Percentiles rank a stretch among this genome's conserved stretches.
Evolutionary conservation across 2,797 vertebrate genomes (phyloP).

Genomic region (Taenioides sp.): DNA sequence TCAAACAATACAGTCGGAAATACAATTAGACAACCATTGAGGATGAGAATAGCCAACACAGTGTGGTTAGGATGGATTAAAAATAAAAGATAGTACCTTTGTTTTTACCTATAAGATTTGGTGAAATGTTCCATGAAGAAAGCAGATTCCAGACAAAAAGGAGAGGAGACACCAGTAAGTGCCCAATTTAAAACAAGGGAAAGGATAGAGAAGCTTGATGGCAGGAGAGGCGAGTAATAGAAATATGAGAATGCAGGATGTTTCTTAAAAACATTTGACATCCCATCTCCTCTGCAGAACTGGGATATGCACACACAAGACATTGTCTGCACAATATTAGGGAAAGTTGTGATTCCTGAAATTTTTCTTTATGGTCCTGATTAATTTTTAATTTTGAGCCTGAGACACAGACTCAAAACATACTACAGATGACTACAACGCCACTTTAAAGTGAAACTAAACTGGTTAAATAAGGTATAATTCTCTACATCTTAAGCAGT

Average conservation of each 20-base stretch:
- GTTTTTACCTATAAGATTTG: slow-evolving; percentile 98
- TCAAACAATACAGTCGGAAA: slow-evolving; percentile 52
- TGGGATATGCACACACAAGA: slow-evolving; percentile 17
- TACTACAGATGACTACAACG: neutral
- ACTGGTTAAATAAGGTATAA: too few species aligned
- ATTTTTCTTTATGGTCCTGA: too few species aligned
- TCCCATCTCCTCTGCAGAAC: slow-evolving; percentile 42
- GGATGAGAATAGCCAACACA: slow-evolving; percentile 53
- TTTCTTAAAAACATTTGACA: slow-evolving; percentile 35
- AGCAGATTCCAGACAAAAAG: slow-evolving; percentile 92
- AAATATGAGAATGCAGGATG: slow-evolving; percentile 3
- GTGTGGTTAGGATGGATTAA: slow-evolving; percentile 42
- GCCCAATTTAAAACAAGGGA: slow-evolving; percentile 74
- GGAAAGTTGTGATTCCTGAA: neutral
- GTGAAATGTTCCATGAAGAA: slow-evolving; percentile 99
- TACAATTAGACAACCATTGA: slow-evolving; percentile 43
- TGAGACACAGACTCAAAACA: neutral
- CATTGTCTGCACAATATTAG: neutral
- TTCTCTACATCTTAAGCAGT: too few species aligned
- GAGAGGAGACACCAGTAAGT: slow-evolving; percentile 90
- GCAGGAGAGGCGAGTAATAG: slow-evolving; percentile 43
- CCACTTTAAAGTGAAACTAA: too few species aligned
- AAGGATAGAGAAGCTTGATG: slow-evolving; percentile 68
- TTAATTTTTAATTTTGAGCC: neutral
- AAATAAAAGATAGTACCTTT: slow-evolving; percentile 89